Percentiles rank a stretch among this genome's conserved stretches.
Evolutionary conservation across 2,888 invertebrate species (phyloP).

Genomic region (Eristalis pertinax): DNA sequence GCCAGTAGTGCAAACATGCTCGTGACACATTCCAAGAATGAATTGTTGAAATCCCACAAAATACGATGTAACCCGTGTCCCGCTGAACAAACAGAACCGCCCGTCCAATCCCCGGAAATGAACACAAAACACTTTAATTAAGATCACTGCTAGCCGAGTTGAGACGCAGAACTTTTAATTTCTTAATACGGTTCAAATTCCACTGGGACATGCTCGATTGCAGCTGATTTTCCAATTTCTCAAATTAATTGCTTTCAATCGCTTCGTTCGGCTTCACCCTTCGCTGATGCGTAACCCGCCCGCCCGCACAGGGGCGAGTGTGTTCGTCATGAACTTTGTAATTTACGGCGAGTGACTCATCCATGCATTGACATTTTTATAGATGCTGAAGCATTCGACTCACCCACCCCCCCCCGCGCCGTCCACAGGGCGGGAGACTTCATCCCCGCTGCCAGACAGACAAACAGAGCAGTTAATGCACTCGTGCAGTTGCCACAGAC

Average conservation of each 20-base stretch:
- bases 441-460: constrained; percentile 30
- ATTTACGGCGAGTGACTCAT: constrained; percentile 52
- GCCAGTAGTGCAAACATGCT: constrained; percentile 13
- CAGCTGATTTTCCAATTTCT: constrained; percentile 68
- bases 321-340: constrained; percentile 3
- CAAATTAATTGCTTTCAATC: constrained; percentile 66
- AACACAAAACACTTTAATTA: constrained; percentile 59
- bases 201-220: constrained; percentile 44
- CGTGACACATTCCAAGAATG: constrained; percentile 47
- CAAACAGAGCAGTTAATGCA: constrained; percentile 61
- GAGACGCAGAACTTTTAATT: constrained; percentile 52
- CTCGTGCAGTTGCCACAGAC: constrained; percentile 52
- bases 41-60: constrained; percentile 11
- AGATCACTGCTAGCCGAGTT: constrained; percentile 31
- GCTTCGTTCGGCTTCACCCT: background rate
- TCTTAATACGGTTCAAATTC: constrained; percentile 62
- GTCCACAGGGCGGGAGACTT: no score
- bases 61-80: constrained; percentile 14
- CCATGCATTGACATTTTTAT: constrained; percentile 59
- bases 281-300: background rate
- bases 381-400: background rate
- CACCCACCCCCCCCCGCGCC: no score
- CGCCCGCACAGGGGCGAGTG: no score
- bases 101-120: background rate
- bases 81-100: background rate